phyloP scores from a whole-genome alignment of 2,888 invertebrate genomes.

The Scaeva pyrastri region DNA sequence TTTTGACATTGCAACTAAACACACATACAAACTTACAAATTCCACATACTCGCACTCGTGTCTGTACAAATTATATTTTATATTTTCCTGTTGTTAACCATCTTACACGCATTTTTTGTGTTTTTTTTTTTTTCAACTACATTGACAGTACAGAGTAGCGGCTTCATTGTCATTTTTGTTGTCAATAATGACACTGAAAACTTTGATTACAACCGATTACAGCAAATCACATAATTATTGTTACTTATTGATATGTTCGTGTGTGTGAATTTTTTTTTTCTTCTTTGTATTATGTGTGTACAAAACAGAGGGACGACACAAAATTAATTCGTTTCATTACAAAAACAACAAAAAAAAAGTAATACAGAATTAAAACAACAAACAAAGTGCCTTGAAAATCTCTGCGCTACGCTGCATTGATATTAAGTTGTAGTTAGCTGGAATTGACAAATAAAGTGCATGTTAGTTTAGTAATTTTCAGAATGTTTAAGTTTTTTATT shows the following conservation, averaged over 20 bases:
- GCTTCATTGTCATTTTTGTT: constrained; percentile 41
- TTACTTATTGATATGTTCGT: constrained; percentile 10
- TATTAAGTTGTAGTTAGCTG: constrained; percentile 43
- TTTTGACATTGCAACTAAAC: constrained; percentile 48
- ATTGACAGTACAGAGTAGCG: constrained; percentile 36
- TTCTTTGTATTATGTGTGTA: too few species aligned
- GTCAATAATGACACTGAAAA: constrained; percentile 72
- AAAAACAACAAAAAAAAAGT: constrained; percentile 5
- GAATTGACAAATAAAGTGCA: constrained; percentile 48
- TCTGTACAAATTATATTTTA: not conserved
- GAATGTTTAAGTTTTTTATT: not conserved
- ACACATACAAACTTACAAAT: not conserved
- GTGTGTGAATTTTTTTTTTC: not conserved
- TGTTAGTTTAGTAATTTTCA: constrained; percentile 35
- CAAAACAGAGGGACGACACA: constrained; percentile 34
- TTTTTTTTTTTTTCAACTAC: not conserved
- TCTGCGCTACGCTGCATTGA: constrained; percentile 33
- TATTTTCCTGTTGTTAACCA: constrained; percentile 13
- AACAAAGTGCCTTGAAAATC: constrained; percentile 59
- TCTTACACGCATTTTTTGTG: constrained; percentile 58
- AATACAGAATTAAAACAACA: constrained; percentile 11
- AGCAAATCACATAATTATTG: constrained; percentile 70
- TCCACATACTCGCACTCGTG: not conserved
- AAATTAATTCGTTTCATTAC: constrained; percentile 40
- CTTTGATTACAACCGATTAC: constrained; percentile 70